These are phyloP conservation scores for Ephialtes manifestator DNA, from an alignment of 2,888 invertebrate species.

Conservation along the genomic window DNA sequence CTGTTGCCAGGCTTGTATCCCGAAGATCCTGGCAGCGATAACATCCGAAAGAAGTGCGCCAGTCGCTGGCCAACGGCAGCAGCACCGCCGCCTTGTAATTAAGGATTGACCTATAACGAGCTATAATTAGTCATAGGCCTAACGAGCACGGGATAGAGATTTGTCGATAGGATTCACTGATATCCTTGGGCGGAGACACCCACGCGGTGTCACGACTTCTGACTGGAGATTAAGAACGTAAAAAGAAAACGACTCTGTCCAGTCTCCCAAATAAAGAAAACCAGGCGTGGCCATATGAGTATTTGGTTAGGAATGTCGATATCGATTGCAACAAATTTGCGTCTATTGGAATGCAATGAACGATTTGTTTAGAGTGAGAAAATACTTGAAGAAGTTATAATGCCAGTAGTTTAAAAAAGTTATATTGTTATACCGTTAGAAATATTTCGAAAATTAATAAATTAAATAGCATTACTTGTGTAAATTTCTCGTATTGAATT, in stretches of 20 bases:
- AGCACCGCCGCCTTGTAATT: conserved; percentile 73
- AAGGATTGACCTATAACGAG: conserved; percentile 84
- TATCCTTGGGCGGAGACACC: conserved; percentile 73
- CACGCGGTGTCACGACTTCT: conserved; percentile 66
- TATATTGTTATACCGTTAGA: too few species aligned
- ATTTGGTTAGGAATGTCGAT: conserved; percentile 19
- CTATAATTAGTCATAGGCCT: conserved; percentile 83
- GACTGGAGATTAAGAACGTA: conserved; percentile 31
- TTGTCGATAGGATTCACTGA: conserved; percentile 78
- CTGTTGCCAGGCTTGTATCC: conserved; percentile 63
- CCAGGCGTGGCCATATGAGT: conserved; percentile 8
- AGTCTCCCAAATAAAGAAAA: conserved; percentile 27
- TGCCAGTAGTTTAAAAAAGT: too few species aligned
- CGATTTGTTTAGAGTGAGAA: background rate
- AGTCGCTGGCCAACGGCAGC: conserved; percentile 74
- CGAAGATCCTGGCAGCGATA: conserved; percentile 80
- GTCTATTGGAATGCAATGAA: background rate
- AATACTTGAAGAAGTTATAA: background rate
- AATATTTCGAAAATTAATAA: too few species aligned
- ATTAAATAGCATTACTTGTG: too few species aligned
- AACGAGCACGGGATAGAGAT: conserved; percentile 80
- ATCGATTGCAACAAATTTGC: conserved; percentile 16
- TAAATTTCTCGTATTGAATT: too few species aligned
- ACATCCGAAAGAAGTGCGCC: conserved; percentile 78
- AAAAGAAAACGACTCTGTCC: background rate